phyloP scores from a whole-genome alignment of 2,888 invertebrate species.

The Ommatoiulus sabulosus region DNA sequence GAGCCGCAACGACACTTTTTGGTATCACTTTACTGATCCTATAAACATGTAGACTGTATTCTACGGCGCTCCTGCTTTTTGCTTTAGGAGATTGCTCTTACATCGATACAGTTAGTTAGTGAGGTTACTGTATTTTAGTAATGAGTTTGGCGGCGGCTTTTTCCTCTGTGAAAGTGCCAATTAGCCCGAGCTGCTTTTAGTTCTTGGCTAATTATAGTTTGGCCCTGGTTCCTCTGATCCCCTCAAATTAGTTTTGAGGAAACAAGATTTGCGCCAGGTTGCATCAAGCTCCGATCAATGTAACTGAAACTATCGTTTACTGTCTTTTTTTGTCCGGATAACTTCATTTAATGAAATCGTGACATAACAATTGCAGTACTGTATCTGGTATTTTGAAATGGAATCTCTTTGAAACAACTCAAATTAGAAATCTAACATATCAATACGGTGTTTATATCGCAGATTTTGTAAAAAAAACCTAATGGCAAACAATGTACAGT shows the following conservation, averaged over 20 bases:
- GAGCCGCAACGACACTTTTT: not conserved
- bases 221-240: not conserved
- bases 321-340: too few relatives aligned
- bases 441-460: too few relatives aligned
- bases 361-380: too few relatives aligned
- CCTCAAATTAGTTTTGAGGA: not conserved
- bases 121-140: conserved; percentile 28
- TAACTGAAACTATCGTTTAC: not conserved
- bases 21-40: not conserved
- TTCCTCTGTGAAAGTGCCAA: conserved; percentile 12
- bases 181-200: not conserved
- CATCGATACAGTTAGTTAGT: conserved; percentile 5
- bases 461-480: too few relatives aligned
- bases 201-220: conserved; percentile 32
- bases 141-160: conserved; percentile 22
- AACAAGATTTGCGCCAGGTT: not conserved
- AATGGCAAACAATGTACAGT: too few relatives aligned
- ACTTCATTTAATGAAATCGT: too few relatives aligned
- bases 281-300: not conserved
- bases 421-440: too few relatives aligned
- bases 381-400: too few relatives aligned
- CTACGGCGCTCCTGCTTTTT: not conserved
- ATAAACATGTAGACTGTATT: too few relatives aligned
- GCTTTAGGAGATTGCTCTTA: not conserved
- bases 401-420: too few relatives aligned